Evolutionary conservation across 1,140 invertebrate genomes (phyloP), one percentile per base, ranked within the genome.

Genomic region (Cherax destructor): DNA sequence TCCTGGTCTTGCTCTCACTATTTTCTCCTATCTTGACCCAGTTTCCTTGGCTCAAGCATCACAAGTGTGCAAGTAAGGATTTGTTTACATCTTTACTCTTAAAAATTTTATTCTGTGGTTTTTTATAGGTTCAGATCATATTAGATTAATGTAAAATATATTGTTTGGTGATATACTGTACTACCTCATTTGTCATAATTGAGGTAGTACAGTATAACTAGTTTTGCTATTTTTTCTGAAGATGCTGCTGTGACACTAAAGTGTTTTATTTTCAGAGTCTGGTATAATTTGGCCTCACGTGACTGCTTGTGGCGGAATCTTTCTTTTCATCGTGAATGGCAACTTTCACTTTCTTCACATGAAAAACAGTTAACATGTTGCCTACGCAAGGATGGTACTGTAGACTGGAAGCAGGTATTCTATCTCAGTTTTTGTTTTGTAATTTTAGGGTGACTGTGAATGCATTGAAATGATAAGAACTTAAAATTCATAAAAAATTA

Each of bases 1-100:
- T 72, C 90, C 93, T 21, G 94, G 93, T 88, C 87, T 95, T 9
- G 94, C 95, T 76, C 93, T 94, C 72, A 94, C 94, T 81, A 95
- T 95, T 61, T 94, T 95, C 88, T 94, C 95, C n/a, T 95, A 94
- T 92, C 94, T 95, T n/a, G 95, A 95, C 93, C 95, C 95, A n/a
- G 80, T 92, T 24, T 92, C 92, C 69, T 86, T 93, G 47, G 92
- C 93, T 74, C 93, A 90, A 56, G 92, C 91, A 72, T 92, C 92
- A n/a, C 86, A 93, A 80, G 93, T 93, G 47, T 92, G 92, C 92
- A 94, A 94, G 95, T 95, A 86, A 89, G 90, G 79, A 59, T 21
- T 21, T 61, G 21, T 41, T 83, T 83, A 52, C 80, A 80, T 61
- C 56, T 7, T 3, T 83, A 18, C 11, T 52, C n/a, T 83, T 47